phyloP scores from a whole-genome alignment of 2,797 vertebrate species.

The Limosa lapponica region DNA sequence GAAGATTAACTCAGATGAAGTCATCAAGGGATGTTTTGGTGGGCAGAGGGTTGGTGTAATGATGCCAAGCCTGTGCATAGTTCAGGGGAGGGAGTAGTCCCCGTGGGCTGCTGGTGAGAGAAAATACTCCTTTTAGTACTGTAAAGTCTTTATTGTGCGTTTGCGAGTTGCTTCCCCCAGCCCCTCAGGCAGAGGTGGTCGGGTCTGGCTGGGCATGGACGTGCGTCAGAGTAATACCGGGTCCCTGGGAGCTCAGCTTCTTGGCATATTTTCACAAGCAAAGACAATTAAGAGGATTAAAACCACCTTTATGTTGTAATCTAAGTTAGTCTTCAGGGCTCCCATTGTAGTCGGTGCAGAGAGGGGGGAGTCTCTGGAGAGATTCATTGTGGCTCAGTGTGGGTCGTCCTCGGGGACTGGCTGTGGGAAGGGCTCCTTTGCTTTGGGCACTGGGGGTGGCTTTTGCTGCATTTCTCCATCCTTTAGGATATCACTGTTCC shows the following conservation, averaged over 20 bases:
- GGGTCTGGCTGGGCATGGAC: not conserved
- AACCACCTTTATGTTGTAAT: not conserved
- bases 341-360: not conserved
- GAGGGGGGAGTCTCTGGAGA: not conserved
- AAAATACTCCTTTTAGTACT: not conserved
- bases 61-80: not conserved
- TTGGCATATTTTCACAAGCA: not conserved
- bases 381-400: not conserved
- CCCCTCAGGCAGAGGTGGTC: not conserved
- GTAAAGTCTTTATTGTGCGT: not conserved
- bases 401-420: not conserved
- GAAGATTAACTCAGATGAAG: not conserved
- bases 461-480: not conserved
- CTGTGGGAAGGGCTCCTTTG: not conserved
- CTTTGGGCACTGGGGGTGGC: not conserved
- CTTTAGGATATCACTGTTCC: not conserved
- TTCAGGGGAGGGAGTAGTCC: not conserved
- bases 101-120: not conserved
- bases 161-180: not conserved
- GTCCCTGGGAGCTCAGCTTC: not conserved
- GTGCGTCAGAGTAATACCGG: not conserved
- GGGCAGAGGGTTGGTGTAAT: not conserved
- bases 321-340: not conserved
- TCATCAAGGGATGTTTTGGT: not conserved
- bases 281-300: not conserved